Evolutionary conservation across 2,797 vertebrate genomes (phyloP), one percentile per base, ranked within the genome.

Genomic region (Aldrovandia affinis): DNA sequence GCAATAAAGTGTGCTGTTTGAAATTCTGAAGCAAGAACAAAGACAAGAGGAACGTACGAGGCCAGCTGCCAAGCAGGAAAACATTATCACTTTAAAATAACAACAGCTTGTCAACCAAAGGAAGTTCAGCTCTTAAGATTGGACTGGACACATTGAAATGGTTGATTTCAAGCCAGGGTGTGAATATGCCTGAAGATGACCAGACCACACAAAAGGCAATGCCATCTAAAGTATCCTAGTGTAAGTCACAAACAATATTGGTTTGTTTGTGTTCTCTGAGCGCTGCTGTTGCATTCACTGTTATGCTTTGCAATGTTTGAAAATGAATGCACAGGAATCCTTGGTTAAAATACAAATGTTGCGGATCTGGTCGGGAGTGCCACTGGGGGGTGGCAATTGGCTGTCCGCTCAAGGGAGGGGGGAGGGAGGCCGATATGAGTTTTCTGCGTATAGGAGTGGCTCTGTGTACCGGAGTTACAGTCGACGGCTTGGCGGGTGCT

Each of bases 61-160:
- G 36, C 36, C 68, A 39, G 33, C 68, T 39, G 68, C 68, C 33
- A 73, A 22, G 68, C 68, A 73, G 68, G 68, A 73, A 73, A 73
- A 73, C 68, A 73, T 73, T 20, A 73, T 42, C 36, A 7, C 18
- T 73, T 33, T 73, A 42, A 39, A 15, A 73, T 42, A 73, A 73
- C 68, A 73, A 73, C 39, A 42, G 68, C 68, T 42, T 73, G 68
- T 73, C 68, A 73, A 73, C 15, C 0, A 73, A 22, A 39, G 68
- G 68, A 73, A 73, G 36, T 73, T 73, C 33, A 73, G 33, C 39
- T 73, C 68, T 73, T 73, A 73, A 73, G 36, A 33, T 73, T 73
- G 33, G 68, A 42, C 5, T 22, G 68, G 68, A 42, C 33, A 42
- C 15, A 73, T 73, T 28, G 6, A 39, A 77, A 77, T n/a, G 42